Base-by-base conservation (phyloP, 1,140 invertebrate species). In the Bombus vancouverensis region DNA sequence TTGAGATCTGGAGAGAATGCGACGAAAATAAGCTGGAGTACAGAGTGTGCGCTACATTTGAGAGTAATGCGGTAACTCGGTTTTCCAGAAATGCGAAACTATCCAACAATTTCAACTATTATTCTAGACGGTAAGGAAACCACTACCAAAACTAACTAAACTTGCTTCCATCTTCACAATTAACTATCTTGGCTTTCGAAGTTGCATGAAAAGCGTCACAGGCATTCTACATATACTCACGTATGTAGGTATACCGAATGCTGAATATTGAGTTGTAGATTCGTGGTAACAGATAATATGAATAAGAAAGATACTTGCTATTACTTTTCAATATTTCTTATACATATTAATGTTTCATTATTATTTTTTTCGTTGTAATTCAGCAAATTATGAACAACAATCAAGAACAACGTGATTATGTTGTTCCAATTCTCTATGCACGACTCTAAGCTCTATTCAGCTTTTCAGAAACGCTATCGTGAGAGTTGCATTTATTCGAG, bases 81-180 rank as follows among this genome's bases (percentile, higher is more conserved):
- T 73, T 70, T 22, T 59, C 39, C 32, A 72, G 15, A 73, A 73
- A 42, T 28, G 28, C 25, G 39, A 37, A 53, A 66, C 25, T 47
- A 47, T 47, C 18, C 47, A 18, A 39, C 28, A 47, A 79, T 44
- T 79, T 68, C 34, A 68, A 79, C 42, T 68, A 68, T 66, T 66
- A 68, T 44, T 47, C 10, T 68, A 28, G 32, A 79, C 47, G 42
- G 9, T 22, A 68, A 47, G 42, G 25, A 66, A 44, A 68, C 25
- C 77, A 32, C n/a, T 68, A 62, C 62, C 77, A 79, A 37, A 39
- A 39, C 10, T 22, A 53, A 6, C 5, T 53, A 53, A 53, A 53
- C 18, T 53, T 53, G 44, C 77, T 79, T 79, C n/a, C 77, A 70
- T 79, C 77, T 47, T 79, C 65, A 6, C 2, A 68, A 68, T 53